Evolutionary conservation across 2,797 vertebrate genomes (phyloP), one percentile per base, ranked within the genome.

Genomic region (Prionace glauca): DNA sequence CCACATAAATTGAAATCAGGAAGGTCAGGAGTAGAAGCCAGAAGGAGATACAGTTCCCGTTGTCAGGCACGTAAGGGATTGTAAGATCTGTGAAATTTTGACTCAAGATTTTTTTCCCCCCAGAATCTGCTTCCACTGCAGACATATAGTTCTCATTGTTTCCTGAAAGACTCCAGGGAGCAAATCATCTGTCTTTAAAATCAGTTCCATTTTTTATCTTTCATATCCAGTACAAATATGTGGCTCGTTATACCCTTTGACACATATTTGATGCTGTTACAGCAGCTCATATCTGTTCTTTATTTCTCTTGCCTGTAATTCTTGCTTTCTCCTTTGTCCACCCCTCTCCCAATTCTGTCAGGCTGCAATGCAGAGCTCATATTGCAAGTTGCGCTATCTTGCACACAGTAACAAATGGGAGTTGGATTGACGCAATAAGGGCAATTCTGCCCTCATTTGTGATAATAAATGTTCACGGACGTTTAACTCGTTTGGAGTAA

Each of bases 61-160:
- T 36, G 65, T 41, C 18, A 41, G n/a, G 90, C 62, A 22, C 8
- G 36, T n/a, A 29, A 65, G 56, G 87, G 56, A 90, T 62, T 65
- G 29, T 18, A 14, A 92, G 4, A 92, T n/a, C 90, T n/a, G 24
- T 92, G 22, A 67, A 92, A n/a, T 92, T 92, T 36, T 92, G 62
- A 92, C 20, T 22, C 36, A 36, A 24, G 90, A 2, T 62, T 92
- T 50, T 41, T 67, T 67, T 90, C 36, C 24, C 36, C 24, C 86
- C 90, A 92, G 90, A 67, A 67, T 62, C 62, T 92, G 88, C 65
- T 92, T 92, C 62, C 62, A 67, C 69, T 92, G 62, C 62, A 92
- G 90, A 67, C 65, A n/a, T 36, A 67, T 69, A 65, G 65, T 67
- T 20, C 62, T 41, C 36, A 14, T 69, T 92, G 36, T 67, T 92